These are phyloP conservation scores for Steinernema feltiae DNA, from an alignment of 1,140 invertebrate genomes.

Conservation along the genomic window DNA sequence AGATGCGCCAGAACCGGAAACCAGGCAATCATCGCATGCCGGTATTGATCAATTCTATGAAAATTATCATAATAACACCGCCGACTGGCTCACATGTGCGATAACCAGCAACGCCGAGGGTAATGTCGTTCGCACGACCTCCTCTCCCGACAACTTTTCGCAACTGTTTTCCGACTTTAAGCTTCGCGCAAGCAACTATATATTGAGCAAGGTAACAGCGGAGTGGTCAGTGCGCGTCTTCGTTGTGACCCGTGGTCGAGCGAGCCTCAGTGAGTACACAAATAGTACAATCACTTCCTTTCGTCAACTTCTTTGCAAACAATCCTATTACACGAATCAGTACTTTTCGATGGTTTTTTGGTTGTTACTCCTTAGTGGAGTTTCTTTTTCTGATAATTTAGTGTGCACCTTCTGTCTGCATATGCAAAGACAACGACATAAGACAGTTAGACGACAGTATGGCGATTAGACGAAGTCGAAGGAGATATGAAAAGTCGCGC, in stretches of 20 bases:
- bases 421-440: background rate
- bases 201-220: background rate
- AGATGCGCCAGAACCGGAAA: background rate
- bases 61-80: slow-evolving; percentile 12
- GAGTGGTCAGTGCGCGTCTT: background rate
- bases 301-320: slow-evolving; percentile 1
- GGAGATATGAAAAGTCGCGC: background rate
- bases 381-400: background rate
- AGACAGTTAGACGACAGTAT: background rate
- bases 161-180: background rate
- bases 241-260: slow-evolving; percentile 9
- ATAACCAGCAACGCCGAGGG: background rate
- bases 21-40: background rate
- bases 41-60: background rate
- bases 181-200: background rate
- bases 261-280: background rate
- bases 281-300: slow-evolving; percentile 14
- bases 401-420: background rate
- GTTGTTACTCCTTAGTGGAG: too few species aligned
- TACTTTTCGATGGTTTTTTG: background rate
- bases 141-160: background rate
- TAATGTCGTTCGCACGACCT: background rate
- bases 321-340: background rate
- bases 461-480: background rate
- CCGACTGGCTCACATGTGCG: background rate